Evolutionary conservation across 2,797 vertebrate genomes (phyloP), one percentile per base, ranked within the genome.

Genomic region (Sylvia borin): DNA sequence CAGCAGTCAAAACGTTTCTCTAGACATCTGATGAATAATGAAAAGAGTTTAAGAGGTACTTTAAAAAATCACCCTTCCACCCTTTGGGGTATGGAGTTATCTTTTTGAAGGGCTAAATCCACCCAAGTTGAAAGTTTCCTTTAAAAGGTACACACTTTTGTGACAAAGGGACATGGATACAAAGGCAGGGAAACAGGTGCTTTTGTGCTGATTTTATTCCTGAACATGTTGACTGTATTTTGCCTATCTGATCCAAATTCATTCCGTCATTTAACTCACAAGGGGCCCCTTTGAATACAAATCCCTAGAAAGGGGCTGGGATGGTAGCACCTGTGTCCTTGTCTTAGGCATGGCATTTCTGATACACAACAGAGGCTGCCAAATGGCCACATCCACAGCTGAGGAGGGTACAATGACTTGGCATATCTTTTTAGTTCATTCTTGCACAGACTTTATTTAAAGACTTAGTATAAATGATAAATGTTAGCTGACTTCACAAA

Each of bases 21-120:
- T 91, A 96, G 87, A 92, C 51, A 79, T n/a, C 71, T 83, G 36
- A 91, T 91, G 54, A 94, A 97, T 95, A 95, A 96, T 89, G 83
- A 94, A 97, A 95, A 96, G 91, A 88, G 71, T 82, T 73, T 96
- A 83, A 90, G 75, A 94, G 40, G 31, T 87, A 55, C 71, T 93
- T 94, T 79, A 70, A 18, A 48, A 27, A 26, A 91, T 84, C 0
- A 0, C 48, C 29, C 19, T 92, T 43, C 55, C 40, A 76, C 79
- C 62, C 47, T 90, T 82, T 71, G 45, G 42, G 13, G 10, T 14
- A 55, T 43, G 62, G 38, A 10, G 7, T 79, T 79, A 54, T 27
- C 62, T 80, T 92, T 93, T 34, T n/a, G 42, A 90, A 92, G 40
- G 31, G 36, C 43, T 94, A 76, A 81, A 68, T 73, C 71, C 26